Percentiles rank a stretch among this genome's conserved stretches.
These are phyloP conservation scores for Marcusenius ussheri DNA, from an alignment of 2,113 vertebrate species.

Conservation along the genomic window DNA sequence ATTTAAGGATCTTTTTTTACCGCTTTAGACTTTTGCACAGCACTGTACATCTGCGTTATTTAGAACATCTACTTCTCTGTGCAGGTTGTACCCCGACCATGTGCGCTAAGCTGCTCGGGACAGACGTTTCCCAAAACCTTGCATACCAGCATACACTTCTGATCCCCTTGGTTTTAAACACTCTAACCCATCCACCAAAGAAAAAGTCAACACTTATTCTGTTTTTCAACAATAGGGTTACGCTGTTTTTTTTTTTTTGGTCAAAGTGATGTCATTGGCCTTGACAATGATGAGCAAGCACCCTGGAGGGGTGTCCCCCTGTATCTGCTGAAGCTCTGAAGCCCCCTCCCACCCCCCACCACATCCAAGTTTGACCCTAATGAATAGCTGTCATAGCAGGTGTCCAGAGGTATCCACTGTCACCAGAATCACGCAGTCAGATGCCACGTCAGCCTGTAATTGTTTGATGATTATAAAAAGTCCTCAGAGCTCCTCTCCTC, in stretches of 20 bases:
- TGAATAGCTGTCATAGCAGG: not conserved
- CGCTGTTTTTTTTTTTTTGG: not conserved
- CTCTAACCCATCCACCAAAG: not conserved
- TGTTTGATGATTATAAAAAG: not conserved
- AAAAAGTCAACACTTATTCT: not conserved
- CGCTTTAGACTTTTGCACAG: not conserved
- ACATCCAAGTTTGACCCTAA: not conserved
- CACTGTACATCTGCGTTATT: not conserved
- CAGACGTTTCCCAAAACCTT: not conserved
- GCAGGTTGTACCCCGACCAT: not conserved
- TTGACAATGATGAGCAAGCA: not conserved
- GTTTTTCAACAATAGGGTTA: not conserved
- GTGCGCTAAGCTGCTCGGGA: not conserved
- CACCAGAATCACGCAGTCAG: not conserved
- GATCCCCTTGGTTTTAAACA: not conserved
- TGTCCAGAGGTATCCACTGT: not conserved
- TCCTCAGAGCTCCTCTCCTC: slow-evolving; percentile 9
- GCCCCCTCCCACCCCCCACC: too few relatives aligned
- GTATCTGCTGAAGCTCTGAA: not conserved
- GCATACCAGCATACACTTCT: not conserved
- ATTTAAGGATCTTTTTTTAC: not conserved
- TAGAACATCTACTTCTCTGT: not conserved
- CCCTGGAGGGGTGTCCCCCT: not conserved
- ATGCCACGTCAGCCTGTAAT: not conserved
- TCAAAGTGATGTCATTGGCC: not conserved